Conservation (phyloP, 2,113 vertebrate genomes). For the Otolemur garnettii region DNA sequence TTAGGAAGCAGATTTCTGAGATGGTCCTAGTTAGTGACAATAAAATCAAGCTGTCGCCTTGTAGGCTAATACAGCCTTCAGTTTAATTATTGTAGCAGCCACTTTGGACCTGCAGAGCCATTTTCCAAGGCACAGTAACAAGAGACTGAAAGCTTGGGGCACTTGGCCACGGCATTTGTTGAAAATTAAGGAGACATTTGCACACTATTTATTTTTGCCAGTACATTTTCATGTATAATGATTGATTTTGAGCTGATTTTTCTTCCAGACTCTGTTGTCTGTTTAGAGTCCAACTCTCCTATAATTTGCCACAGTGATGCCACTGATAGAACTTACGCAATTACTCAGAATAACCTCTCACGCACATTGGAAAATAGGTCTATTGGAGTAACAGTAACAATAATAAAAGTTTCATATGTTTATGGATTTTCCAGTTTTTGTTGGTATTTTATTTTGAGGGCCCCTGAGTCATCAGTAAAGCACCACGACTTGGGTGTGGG, state of each 20-base stretch:
- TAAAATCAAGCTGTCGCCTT: neutral
- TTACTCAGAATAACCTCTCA: too few relatives aligned
- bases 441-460: fast-evolving
- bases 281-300: neutral
- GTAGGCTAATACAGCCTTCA: fast-evolving
- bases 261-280: neutral
- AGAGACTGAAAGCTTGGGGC: fast-evolving
- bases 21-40: neutral
- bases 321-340: fast-evolving
- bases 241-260: neutral
- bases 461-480: fast-evolving
- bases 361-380: fast-evolving
- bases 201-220: neutral
- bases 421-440: neutral
- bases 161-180: fast-evolving
- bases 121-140: fast-evolving
- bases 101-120: fast-evolving
- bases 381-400: fast-evolving
- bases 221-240: neutral
- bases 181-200: neutral
- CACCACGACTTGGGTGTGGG: fast-evolving
- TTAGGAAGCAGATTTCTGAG: neutral
- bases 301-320: fast-evolving
- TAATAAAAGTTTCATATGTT: fast-evolving
- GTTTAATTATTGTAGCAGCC: neutral